Conservation (phyloP, 2,888 invertebrate genomes). For the Orchesellides sinensis region DNA sequence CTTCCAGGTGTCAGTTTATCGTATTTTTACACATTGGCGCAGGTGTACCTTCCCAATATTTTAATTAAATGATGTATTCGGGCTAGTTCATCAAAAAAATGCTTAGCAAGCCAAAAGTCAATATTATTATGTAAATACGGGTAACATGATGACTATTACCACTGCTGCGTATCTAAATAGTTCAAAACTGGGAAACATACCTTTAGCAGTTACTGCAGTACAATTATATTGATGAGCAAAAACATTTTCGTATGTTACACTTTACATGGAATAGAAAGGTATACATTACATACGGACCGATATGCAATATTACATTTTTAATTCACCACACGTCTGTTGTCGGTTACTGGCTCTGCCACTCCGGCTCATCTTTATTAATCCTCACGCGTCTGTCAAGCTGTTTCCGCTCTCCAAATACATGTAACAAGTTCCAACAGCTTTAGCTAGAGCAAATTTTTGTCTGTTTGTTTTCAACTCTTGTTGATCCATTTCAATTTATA, state of each 20-base stretch:
- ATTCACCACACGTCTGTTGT: too few species aligned
- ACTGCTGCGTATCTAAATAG: neutral
- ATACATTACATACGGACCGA: too few species aligned
- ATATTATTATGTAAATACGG: neutral
- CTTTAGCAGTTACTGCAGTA: too few species aligned
- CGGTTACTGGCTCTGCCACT: neutral
- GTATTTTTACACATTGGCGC: too few species aligned
- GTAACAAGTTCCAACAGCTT: neutral
- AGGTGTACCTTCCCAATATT: too few species aligned
- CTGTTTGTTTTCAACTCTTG: neutral
- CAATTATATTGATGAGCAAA: too few species aligned
- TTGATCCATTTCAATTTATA: neutral
- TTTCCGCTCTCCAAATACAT: slow-evolving; percentile 17
- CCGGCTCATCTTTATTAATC: slow-evolving; percentile 18
- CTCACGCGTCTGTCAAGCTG: slow-evolving; percentile 32
- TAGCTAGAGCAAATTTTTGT: neutral
- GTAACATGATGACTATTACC: too few species aligned
- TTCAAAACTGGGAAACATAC: neutral
- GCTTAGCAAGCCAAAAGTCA: neutral
- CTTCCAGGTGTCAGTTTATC: too few species aligned
- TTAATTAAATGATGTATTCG: too few species aligned
- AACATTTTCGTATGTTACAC: too few species aligned
- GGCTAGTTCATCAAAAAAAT: neutral
- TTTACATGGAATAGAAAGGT: too few species aligned
- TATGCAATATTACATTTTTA: too few species aligned